phyloP scores from a whole-genome alignment of 2,113 vertebrate species.

The Cyprinodon variegatus region DNA sequence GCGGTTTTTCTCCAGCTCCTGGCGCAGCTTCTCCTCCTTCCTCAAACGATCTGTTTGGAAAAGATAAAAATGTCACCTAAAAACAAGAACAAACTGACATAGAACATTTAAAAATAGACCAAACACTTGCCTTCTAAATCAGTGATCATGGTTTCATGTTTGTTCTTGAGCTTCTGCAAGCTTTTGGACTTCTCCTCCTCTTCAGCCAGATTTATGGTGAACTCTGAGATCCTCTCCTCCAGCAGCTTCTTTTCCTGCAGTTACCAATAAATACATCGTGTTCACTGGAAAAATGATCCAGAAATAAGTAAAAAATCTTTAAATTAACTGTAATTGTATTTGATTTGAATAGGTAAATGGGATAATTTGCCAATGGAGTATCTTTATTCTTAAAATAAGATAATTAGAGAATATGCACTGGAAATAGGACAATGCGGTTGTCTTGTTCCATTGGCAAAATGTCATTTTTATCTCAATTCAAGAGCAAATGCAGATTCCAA shows the following conservation, averaged over 20 bases:
- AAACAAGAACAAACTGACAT: background rate
- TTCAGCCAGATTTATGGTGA: slow-evolving; percentile 90
- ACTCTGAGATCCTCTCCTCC: slow-evolving; percentile 92
- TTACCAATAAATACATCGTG: background rate
- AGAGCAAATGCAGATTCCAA: no score
- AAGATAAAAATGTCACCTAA: background rate
- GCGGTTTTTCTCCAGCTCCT: slow-evolving; percentile 95
- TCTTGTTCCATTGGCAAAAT: no score
- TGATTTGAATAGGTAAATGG: no score
- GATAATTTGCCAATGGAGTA: no score
- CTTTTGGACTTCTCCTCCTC: slow-evolving; percentile 99
- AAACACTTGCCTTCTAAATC: slow-evolving; percentile 88
- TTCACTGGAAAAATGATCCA: background rate
- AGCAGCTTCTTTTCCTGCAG: slow-evolving; percentile 93
- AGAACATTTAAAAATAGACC: background rate
- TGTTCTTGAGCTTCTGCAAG: slow-evolving; percentile 96
- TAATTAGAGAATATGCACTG: no score
- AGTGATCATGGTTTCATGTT: slow-evolving; percentile 97
- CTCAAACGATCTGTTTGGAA: slow-evolving; percentile 86
- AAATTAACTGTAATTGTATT: no score
- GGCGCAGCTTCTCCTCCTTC: slow-evolving; percentile 91
- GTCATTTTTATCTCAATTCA: no score
- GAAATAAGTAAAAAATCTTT: no score
- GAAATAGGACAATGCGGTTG: no score
- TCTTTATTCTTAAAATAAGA: no score